Evolutionary conservation across 2,888 invertebrate genomes (phyloP).

Genomic region (Bugula neritina): DNA sequence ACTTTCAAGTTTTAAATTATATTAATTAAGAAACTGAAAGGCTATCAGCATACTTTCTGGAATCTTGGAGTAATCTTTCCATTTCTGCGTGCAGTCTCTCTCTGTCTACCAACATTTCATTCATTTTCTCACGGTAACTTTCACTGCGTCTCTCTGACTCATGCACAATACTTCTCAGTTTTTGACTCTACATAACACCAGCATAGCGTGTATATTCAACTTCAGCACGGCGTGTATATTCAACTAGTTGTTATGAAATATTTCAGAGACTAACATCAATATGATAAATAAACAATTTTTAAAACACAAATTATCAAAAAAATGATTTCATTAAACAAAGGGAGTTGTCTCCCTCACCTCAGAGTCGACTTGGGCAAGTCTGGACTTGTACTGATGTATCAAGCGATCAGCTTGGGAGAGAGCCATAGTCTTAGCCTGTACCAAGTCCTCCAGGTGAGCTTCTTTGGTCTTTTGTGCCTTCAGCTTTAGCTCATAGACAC

Average conservation of each 20-base stretch:
- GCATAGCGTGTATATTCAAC: no score
- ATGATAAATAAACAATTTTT: no score
- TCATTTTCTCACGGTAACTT: conserved; percentile 38
- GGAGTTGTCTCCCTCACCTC: no score
- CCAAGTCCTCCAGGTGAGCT: conserved; percentile 49
- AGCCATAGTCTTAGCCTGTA: conserved; percentile 51
- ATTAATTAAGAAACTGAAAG: background rate
- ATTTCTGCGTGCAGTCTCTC: conserved; percentile 39
- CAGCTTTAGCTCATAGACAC: conserved; percentile 48
- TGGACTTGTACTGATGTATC: conserved; percentile 43
- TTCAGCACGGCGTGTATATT: no score
- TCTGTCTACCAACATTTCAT: conserved; percentile 35
- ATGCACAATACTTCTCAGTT: conserved; percentile 39
- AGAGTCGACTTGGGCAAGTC: conserved; percentile 44
- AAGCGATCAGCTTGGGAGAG: conserved; percentile 51
- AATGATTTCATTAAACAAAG: no score
- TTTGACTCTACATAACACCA: conserved; percentile 41
- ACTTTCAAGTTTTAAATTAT: no score
- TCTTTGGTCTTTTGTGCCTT: conserved; percentile 48
- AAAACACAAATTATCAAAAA: no score
- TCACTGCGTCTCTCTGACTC: conserved; percentile 43
- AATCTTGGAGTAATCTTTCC: conserved; percentile 35
- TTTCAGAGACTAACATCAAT: no score
- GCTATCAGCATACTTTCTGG: conserved; percentile 34
- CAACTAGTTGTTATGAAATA: no score